Base-by-base conservation (phyloP, 2,888 invertebrate species). In the Noctua comes region DNA sequence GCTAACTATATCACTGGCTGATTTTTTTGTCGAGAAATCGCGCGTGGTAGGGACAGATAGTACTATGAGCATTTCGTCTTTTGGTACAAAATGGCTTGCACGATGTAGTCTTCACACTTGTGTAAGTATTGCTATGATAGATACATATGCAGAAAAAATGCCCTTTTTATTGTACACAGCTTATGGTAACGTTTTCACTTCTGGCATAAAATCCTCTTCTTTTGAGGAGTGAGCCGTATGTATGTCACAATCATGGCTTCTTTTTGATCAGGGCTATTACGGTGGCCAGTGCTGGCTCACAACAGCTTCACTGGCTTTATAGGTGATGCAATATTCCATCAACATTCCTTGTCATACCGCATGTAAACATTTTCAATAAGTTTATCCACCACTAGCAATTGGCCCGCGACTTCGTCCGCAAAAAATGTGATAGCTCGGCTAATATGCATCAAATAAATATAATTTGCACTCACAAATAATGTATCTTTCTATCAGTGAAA, bases 1-100 rank as follows among this genome's bases (percentile, higher is more conserved):
- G 40, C 27, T 64, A 76, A 68, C 62, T 31, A 80, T 75, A 64
- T 54, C 54, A 54, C 54, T 51, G 36, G 59, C 51, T 68, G 24
- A 21, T 24, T 82, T 79, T 79, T 80, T 83, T 83, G 36, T 66
- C 24, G 40, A 83, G 1, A 69, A 65, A 57, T 54, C 66, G 51
- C 11, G 46, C 13, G 43, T 51, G 68, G 16, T 40, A 21, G 11
- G 11, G 57, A 48, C 54, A 81, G 36, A 48, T 40, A 46, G 64
- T 36, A 31, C 21, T 7, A 24, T 43, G n/a, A 43, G 4, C 27
- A 51, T 59, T 8, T 64, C 16, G 13, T 1, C 1, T 68, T 36
- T 76, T 18, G 43, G 62, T 51, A 74, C 4, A 0, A 51, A 40
- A 43, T n/a, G 24, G n/a, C 0, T 62, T 43, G 2, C 31, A 5